A percentile compares a stretch with the other conserved stretches of the same genome.
Conservation (phyloP, 2,888 invertebrate species). For the Nomada fucata region DNA sequence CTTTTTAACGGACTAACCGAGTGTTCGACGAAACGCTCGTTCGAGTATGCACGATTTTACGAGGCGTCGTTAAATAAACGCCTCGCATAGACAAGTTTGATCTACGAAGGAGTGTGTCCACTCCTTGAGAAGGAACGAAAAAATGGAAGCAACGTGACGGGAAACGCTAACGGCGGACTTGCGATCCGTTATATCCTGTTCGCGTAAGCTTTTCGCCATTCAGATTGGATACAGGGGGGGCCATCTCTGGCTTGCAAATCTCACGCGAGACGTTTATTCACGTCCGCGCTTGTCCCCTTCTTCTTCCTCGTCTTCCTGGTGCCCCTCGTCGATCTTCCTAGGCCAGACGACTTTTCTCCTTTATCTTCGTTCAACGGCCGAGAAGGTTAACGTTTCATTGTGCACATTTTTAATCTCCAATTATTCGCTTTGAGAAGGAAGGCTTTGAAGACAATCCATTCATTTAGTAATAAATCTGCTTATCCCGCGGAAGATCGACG, state of each 20-base stretch:
- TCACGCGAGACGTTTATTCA: constrained; percentile 21
- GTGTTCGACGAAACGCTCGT: not conserved
- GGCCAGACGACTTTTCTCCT: not conserved
- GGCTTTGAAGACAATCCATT: not conserved
- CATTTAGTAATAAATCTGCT: not conserved
- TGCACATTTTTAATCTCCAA: not conserved
- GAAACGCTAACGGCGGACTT: constrained; percentile 29
- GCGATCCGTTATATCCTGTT: constrained; percentile 33
- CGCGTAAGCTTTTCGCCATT: constrained; percentile 41
- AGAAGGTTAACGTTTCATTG: not conserved
- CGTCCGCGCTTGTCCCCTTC: constrained; percentile 10
- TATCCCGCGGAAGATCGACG: not conserved
- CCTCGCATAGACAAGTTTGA: not conserved
- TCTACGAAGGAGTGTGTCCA: not conserved
- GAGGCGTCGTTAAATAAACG: no score
- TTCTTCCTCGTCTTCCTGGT: constrained; percentile 1
- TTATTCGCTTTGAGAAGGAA: not conserved
- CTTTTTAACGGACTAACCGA: not conserved
- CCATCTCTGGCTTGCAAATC: constrained; percentile 4
- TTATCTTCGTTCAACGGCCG: not conserved
- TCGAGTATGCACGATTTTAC: no score
- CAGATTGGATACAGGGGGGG: constrained; percentile 4
- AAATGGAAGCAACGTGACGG: not conserved
- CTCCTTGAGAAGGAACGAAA: not conserved
- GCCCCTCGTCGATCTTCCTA: not conserved